Percentiles rank a stretch among this genome's conserved stretches.
phyloP scores from a whole-genome alignment of 2,888 invertebrate species.

The Ametastegia equiseti region DNA sequence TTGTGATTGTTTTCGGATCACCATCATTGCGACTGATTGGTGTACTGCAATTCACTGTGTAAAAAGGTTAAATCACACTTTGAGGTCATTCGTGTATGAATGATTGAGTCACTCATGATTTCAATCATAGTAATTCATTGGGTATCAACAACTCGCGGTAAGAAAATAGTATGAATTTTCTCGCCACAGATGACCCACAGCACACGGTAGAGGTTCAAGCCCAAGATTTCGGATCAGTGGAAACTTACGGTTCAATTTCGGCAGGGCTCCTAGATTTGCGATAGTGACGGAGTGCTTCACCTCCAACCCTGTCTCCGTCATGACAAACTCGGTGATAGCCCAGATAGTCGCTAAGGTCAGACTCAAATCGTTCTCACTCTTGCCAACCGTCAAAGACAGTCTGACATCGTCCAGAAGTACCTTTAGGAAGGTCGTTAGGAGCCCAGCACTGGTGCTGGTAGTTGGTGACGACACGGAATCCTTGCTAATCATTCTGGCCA shows the following conservation, averaged over 20 bases:
- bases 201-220: not conserved
- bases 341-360: constrained; percentile 23
- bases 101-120: not conserved
- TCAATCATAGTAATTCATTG: not conserved
- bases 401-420: constrained; percentile 13
- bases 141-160: no score
- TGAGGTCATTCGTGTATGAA: no score
- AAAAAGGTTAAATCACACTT: no score
- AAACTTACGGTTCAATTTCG: constrained; percentile 11
- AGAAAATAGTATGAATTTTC: not conserved
- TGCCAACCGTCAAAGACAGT: not conserved
- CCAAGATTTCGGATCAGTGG: not conserved
- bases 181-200: not conserved
- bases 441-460: not conserved
- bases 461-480: not conserved
- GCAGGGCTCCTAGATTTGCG: not conserved
- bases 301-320: not conserved
- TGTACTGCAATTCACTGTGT: no score
- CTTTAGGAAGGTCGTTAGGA: constrained; percentile 19
- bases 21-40: no score
- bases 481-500: not conserved
- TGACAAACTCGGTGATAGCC: not conserved
- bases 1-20: no score
- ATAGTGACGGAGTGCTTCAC: constrained; percentile 3
- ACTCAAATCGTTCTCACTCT: not conserved